These are phyloP conservation scores for Acestrorhynchus altus DNA, from an alignment of 2,797 vertebrate genomes.

Conservation along the genomic window DNA sequence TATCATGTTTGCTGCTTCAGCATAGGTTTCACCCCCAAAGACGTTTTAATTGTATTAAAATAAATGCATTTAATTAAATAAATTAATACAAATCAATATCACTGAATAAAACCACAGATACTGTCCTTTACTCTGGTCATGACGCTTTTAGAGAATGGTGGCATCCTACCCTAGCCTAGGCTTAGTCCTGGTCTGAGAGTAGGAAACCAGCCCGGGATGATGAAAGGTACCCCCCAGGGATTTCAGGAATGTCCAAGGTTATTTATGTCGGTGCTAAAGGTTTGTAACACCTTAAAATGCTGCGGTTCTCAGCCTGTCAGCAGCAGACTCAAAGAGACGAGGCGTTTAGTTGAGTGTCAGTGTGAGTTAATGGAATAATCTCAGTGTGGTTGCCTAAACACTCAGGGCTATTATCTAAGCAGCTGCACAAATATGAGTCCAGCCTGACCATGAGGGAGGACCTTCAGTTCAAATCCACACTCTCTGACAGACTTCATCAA, in stretches of 20 bases:
- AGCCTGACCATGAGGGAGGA: constrained; percentile 25
- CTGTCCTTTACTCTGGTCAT: too few relatives aligned
- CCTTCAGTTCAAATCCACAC: constrained; percentile 49
- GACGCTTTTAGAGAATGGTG: too few relatives aligned
- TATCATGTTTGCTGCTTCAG: too few relatives aligned
- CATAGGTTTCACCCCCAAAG: too few relatives aligned
- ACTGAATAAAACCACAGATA: too few relatives aligned
- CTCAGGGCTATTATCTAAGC: constrained; percentile 49
- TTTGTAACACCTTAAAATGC: constrained; percentile 18
- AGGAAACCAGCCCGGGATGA: not conserved
- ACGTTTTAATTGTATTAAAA: too few relatives aligned
- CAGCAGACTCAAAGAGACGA: constrained; percentile 1
- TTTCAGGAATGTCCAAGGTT: constrained; percentile 16
- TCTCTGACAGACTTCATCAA: constrained; percentile 27
- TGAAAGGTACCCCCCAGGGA: constrained; percentile 14
- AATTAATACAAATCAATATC: too few relatives aligned
- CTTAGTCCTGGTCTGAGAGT: not conserved
- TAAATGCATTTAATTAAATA: too few relatives aligned
- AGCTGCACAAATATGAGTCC: constrained; percentile 64
- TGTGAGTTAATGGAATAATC: constrained; percentile 50
- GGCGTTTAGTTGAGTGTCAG: constrained; percentile 36
- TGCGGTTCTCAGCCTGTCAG: constrained; percentile 9
- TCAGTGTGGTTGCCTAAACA: constrained; percentile 47
- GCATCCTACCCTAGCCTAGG: not conserved
- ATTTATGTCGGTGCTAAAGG: constrained; percentile 36